phyloP scores from a whole-genome alignment of 2,888 invertebrate genomes.

The Erynnis tages region DNA sequence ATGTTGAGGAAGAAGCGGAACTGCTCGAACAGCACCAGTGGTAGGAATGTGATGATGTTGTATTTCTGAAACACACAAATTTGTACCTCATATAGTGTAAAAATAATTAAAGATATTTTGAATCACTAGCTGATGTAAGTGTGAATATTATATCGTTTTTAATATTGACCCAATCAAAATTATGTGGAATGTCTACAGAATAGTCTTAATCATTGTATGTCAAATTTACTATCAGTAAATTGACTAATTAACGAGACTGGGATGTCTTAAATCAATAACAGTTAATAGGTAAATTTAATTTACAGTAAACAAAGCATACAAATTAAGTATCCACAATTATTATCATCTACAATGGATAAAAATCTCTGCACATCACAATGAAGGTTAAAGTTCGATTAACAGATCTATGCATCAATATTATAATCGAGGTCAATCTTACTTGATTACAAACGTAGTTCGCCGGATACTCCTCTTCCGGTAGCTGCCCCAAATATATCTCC shows the following conservation, averaged over 20 bases:
- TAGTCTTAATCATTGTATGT: too few relatives aligned
- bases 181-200: too few relatives aligned
- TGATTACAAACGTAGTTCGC: constrained; percentile 98
- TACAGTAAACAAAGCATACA: too few relatives aligned
- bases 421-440: constrained; percentile 52
- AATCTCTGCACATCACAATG: background rate
- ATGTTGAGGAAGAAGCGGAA: constrained; percentile 99
- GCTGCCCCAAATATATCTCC: constrained; percentile 88
- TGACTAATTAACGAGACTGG: too few relatives aligned
- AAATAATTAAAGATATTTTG: too few relatives aligned
- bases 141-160: too few relatives aligned
- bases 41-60: constrained; percentile 94
- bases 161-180: too few relatives aligned
- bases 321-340: too few relatives aligned
- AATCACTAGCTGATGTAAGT: too few relatives aligned
- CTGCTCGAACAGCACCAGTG: constrained; percentile 97
- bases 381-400: constrained; percentile 13
- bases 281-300: background rate
- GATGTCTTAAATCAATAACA: background rate
- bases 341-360: background rate
- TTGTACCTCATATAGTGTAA: too few relatives aligned
- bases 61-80: constrained; percentile 90
- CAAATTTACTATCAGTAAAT: too few relatives aligned
- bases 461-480: constrained; percentile 92
- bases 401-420: too few relatives aligned